phyloP scores from a whole-genome alignment of 2,888 invertebrate genomes.

The Leucoptera coffeella region DNA sequence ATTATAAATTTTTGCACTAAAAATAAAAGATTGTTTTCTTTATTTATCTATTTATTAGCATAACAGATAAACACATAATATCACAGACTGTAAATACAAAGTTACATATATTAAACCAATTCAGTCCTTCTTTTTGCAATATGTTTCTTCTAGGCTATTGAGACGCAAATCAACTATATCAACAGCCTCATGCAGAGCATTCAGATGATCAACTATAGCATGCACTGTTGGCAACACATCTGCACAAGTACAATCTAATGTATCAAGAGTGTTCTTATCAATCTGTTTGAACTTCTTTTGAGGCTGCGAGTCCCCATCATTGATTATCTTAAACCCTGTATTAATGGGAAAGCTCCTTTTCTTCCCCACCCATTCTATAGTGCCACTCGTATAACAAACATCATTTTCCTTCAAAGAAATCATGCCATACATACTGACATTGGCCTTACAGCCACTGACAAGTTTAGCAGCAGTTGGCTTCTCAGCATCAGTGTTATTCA shows the following conservation, averaged over 20 bases:
- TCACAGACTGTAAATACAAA: neutral
- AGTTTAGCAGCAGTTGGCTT: neutral
- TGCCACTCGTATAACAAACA: conserved; percentile 42
- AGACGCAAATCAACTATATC: conserved; percentile 48
- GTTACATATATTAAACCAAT: neutral
- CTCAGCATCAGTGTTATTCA: conserved; percentile 12
- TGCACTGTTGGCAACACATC: conserved; percentile 41
- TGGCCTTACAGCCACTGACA: neutral
- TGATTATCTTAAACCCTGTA: conserved; percentile 34
- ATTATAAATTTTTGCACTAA: too few species aligned
- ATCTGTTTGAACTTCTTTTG: conserved; percentile 13
- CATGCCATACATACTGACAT: conserved; percentile 31
- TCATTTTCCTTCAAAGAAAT: conserved; percentile 34
- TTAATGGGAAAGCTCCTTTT: conserved; percentile 36
- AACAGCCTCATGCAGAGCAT: conserved; percentile 50
- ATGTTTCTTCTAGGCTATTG: conserved; percentile 44
- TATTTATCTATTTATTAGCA: neutral
- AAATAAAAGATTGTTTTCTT: neutral
- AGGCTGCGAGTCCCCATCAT: conserved; percentile 9
- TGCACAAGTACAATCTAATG: conserved; percentile 29
- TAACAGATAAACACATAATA: neutral
- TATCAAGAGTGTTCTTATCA: conserved; percentile 8
- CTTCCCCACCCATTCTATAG: conserved; percentile 41
- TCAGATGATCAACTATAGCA: conserved; percentile 50
- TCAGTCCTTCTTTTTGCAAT: conserved; percentile 12